Evolutionary conservation across 2,797 vertebrate species (phyloP).

Genomic region (Siniperca obscura): DNA sequence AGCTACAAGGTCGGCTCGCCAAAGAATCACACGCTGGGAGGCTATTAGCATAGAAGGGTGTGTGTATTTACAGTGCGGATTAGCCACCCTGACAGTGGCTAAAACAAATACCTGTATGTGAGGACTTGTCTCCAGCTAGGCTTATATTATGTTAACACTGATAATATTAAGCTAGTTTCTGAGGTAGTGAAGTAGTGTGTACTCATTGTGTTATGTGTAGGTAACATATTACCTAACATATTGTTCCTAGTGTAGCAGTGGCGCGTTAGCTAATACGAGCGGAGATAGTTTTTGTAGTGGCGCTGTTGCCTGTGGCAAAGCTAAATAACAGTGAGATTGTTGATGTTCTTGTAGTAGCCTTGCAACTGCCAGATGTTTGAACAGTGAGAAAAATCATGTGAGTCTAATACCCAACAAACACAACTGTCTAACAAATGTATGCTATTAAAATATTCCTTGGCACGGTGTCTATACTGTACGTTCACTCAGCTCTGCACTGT

Average conservation of each 20-base stretch:
- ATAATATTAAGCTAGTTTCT: too few species aligned
- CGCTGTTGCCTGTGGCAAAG: neutral
- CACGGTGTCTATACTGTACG: neutral
- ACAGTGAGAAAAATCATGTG: neutral
- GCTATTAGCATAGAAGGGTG: neutral
- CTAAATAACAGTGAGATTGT: neutral
- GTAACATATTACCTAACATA: neutral
- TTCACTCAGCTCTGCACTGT: neutral
- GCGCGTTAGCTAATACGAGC: neutral
- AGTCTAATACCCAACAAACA: neutral
- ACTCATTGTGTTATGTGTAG: neutral
- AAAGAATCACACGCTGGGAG: neutral
- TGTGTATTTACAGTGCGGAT: neutral
- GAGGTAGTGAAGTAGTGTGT: neutral
- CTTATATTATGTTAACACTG: too few species aligned
- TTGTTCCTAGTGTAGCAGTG: neutral
- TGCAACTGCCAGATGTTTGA: neutral
- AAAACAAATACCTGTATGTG: neutral
- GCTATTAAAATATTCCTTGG: conserved; percentile 1
- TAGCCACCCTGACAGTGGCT: neutral
- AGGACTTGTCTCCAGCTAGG: neutral
- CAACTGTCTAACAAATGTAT: neutral
- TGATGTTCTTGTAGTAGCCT: neutral
- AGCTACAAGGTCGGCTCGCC: neutral
- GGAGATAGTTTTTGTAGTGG: neutral